Conservation (phyloP, 2,113 vertebrate species). For the Dryoscopus gambensis region DNA sequence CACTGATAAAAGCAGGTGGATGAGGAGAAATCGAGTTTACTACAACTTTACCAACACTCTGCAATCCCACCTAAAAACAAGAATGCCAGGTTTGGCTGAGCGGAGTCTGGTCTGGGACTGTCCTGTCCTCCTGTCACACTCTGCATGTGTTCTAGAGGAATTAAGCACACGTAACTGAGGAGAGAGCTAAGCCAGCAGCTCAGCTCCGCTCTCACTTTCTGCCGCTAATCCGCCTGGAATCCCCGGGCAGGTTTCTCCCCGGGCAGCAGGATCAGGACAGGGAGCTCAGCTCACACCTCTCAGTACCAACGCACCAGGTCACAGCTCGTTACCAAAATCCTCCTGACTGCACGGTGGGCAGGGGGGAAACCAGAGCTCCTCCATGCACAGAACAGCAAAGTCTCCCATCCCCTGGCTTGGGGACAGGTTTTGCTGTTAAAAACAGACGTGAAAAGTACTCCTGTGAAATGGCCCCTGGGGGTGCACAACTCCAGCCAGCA, state of each 20-base stretch:
- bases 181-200: not conserved
- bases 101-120: too few species aligned
- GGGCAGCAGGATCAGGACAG: not conserved
- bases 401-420: not conserved
- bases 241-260: not conserved
- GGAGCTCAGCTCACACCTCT: not conserved
- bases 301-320: not conserved
- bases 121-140: not conserved
- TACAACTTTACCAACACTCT: not conserved
- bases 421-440: not conserved
- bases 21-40: not conserved
- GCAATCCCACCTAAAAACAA: not conserved
- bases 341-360: rapidly evolving
- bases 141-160: rapidly evolving
- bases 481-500: not conserved
- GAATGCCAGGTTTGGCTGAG: not conserved
- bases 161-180: not conserved
- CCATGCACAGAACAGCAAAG: not conserved
- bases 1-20: not conserved
- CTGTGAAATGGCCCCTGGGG: not conserved
- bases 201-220: not conserved
- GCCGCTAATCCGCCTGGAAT: rapidly evolving
- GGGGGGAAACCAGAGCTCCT: not conserved
- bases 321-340: not conserved
- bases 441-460: not conserved